phyloP scores from a whole-genome alignment of 2,113 vertebrate genomes.

The Clarias magur region DNA sequence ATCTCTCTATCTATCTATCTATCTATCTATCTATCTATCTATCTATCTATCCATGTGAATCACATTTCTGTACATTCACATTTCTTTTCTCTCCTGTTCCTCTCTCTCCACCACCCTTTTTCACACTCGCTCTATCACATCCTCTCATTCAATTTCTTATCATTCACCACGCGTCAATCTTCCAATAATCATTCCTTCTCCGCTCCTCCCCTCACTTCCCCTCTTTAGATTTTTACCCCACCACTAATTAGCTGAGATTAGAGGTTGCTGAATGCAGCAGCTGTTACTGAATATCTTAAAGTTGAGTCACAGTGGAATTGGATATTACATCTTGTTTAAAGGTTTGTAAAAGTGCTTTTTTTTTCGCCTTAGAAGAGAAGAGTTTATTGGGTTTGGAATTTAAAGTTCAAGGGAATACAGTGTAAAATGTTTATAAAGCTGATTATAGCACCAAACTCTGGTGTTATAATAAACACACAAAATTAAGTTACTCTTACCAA shows the following conservation, averaged over 20 bases:
- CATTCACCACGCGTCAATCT: slow-evolving; percentile 5
- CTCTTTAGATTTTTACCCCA: slow-evolving; percentile 16
- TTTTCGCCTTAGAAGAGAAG: not conserved
- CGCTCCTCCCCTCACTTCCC: slow-evolving; percentile 25
- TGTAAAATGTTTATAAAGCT: not conserved
- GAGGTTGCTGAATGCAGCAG: slow-evolving; percentile 31
- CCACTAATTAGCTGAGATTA: slow-evolving; percentile 37
- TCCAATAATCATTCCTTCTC: slow-evolving; percentile 1
- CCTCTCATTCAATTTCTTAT: not conserved
- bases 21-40: slow-evolving; percentile 1
- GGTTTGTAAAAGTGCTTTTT: not conserved
- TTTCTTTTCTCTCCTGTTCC: not conserved
- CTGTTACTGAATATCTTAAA: slow-evolving; percentile 24
- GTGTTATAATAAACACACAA: not conserved
- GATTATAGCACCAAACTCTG: not conserved
- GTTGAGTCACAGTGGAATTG: not conserved
- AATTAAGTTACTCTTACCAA: not conserved
- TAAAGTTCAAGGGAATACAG: not conserved
- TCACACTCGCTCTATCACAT: not conserved
- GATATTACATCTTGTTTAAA: slow-evolving; percentile 17
- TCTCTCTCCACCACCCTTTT: not conserved
- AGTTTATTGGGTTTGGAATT: not conserved
- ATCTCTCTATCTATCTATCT: not conserved
- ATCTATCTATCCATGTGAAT: not conserved
- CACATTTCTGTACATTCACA: not conserved